Evolutionary conservation across 2,888 invertebrate species (phyloP).

Genomic region (Atrina japonica): DNA sequence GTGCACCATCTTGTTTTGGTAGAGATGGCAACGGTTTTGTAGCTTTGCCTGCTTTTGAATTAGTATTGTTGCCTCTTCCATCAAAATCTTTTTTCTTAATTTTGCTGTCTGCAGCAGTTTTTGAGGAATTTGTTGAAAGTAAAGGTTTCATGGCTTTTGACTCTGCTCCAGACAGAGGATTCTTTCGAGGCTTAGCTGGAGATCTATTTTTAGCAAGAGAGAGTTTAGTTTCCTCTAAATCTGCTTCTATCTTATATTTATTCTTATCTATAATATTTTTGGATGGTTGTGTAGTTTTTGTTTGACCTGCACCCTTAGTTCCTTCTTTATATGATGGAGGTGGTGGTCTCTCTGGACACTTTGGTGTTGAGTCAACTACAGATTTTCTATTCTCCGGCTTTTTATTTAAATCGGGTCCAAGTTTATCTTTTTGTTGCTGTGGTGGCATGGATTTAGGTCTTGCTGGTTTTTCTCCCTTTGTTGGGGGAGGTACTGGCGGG

Average conservation of each 20-base stretch:
- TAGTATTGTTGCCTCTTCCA: background rate
- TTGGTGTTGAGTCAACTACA: constrained; percentile 37
- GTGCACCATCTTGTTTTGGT: constrained; percentile 5
- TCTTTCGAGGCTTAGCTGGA: constrained; percentile 21
- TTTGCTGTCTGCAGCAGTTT: constrained; percentile 27
- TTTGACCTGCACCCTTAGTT: background rate
- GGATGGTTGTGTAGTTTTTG: constrained; percentile 38
- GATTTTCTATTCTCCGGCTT: constrained; percentile 49
- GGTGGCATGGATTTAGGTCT: constrained; percentile 59
- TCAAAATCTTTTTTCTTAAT: constrained; percentile 3
- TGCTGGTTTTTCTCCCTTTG: constrained; percentile 46
- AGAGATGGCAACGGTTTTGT: constrained; percentile 7
- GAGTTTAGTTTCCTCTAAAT: constrained; percentile 37
- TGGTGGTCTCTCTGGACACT: constrained; percentile 51
- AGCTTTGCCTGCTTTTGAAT: background rate
- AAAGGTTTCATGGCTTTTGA: constrained; percentile 35
- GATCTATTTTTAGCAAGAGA: constrained; percentile 29
- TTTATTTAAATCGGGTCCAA: constrained; percentile 15
- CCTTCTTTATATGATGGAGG: constrained; percentile 40
- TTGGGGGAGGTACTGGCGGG: constrained; percentile 54
- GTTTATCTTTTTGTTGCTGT: constrained; percentile 21
- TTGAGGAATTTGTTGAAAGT: constrained; percentile 30
- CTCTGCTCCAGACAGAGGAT: constrained; percentile 42
- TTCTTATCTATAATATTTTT: constrained; percentile 45
- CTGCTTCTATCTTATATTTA: constrained; percentile 43